phyloP scores from a whole-genome alignment of 2,113 vertebrate genomes.

The Reinhardtius hippoglossoides region DNA sequence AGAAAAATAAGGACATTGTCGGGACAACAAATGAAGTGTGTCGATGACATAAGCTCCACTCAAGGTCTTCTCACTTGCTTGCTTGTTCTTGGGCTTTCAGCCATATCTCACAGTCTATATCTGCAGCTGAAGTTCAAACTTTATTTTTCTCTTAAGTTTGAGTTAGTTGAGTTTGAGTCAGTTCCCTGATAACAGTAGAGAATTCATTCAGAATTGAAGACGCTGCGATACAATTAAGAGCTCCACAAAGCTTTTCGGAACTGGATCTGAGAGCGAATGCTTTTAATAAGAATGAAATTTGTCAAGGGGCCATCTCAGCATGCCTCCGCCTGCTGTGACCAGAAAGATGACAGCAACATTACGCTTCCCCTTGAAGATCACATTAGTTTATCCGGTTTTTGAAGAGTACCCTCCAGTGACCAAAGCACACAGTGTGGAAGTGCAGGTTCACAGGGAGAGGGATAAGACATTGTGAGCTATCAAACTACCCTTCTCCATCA shows the following conservation, averaged over 20 bases:
- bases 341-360: constrained; percentile 39
- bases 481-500: constrained; percentile 53
- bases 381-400: constrained; percentile 14
- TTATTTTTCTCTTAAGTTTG: not conserved
- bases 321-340: constrained; percentile 22
- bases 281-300: constrained; percentile 32
- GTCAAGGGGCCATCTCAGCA: constrained; percentile 18
- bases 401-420: constrained; percentile 25
- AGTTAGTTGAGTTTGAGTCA: not conserved
- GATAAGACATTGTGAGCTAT: constrained; percentile 54
- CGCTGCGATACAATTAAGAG: not conserved
- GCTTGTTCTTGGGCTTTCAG: not conserved
- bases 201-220: not conserved
- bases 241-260: constrained; percentile 6
- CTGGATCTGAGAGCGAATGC: constrained; percentile 35
- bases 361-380: constrained; percentile 20
- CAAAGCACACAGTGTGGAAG: constrained; percentile 20
- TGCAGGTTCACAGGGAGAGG: constrained; percentile 18
- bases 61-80: not conserved
- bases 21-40: not conserved
- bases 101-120: not conserved
- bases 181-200: not conserved
- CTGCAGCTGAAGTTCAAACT: not conserved
- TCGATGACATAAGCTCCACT: too few relatives aligned
- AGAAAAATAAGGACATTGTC: not conserved